Evolutionary conservation across 2,888 invertebrate genomes (phyloP).

Genomic region (Agriopis marginaria): DNA sequence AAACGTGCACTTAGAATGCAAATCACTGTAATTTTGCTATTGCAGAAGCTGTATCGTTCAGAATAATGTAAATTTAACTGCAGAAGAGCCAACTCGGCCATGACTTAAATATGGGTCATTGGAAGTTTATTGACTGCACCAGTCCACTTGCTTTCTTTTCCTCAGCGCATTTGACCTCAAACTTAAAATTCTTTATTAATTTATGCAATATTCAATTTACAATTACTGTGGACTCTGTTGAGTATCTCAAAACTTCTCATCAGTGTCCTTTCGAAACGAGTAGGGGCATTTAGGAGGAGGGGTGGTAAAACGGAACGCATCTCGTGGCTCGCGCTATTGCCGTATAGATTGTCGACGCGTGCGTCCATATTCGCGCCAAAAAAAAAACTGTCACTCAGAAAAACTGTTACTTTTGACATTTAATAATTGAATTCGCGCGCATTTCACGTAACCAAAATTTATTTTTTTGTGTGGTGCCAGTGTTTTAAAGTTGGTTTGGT

Average conservation of each 20-base stretch:
- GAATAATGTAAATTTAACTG: slow-evolving; percentile 42
- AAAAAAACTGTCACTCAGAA: slow-evolving; percentile 27
- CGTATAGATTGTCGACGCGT: slow-evolving; percentile 67
- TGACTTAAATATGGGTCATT: slow-evolving; percentile 46
- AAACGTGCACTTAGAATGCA: slow-evolving; percentile 31
- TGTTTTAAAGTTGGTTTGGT: slow-evolving; percentile 60
- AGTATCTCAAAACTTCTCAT: slow-evolving; percentile 54
- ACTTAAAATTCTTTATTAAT: slow-evolving; percentile 55
- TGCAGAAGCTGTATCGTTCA: slow-evolving; percentile 38
- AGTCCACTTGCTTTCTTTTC: slow-evolving; percentile 38
- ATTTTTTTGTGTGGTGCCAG: slow-evolving; percentile 54
- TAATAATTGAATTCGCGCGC: slow-evolving; percentile 52
- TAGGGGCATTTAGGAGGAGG: slow-evolving; percentile 78
- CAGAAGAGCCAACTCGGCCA: slow-evolving; percentile 41
- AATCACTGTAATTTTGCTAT: slow-evolving; percentile 38
- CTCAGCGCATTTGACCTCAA: slow-evolving; percentile 42
- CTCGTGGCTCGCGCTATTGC: slow-evolving; percentile 72
- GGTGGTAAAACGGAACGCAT: slow-evolving; percentile 81
- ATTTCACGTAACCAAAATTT: slow-evolving; percentile 35
- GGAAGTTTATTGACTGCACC: slow-evolving; percentile 43
- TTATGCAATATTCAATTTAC: slow-evolving; percentile 74
- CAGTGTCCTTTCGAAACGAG: slow-evolving; percentile 82
- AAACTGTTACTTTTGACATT: slow-evolving; percentile 50
- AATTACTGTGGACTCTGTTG: slow-evolving; percentile 54
- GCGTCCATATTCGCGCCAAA: slow-evolving; percentile 65